Conservation (phyloP, 1,140 invertebrate species). For the Ceratosolen solmsi region DNA sequence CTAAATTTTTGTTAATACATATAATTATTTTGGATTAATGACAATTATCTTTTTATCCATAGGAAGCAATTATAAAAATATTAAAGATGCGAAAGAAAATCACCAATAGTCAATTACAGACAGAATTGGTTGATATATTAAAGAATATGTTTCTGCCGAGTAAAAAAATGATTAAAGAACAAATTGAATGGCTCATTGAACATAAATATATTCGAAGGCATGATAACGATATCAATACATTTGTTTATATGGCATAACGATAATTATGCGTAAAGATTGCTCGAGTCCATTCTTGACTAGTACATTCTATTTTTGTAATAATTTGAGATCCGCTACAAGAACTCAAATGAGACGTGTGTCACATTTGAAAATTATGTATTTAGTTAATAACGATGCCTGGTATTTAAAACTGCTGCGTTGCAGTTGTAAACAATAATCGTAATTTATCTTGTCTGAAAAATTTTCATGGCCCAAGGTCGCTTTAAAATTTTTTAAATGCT, state of each 20-base stretch:
- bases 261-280: conserved; percentile 52
- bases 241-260: conserved; percentile 96
- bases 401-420: neutral
- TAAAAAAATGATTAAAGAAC: conserved; percentile 99
- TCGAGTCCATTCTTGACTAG: conserved; percentile 44
- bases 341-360: conserved; percentile 21
- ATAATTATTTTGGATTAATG: conserved; percentile 27
- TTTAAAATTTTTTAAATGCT: conserved; percentile 35
- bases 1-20: neutral
- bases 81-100: conserved; percentile 98
- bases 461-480: conserved; percentile 30
- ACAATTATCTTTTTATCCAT: conserved; percentile 35
- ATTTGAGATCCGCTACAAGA: conserved; percentile 31
- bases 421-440: conserved; percentile 22
- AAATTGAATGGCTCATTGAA: conserved; percentile 99
- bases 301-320: conserved; percentile 54
- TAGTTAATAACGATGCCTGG: conserved; percentile 27
- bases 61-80: conserved; percentile 99
- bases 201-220: conserved; percentile 97
- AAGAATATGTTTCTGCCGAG: conserved; percentile 99
- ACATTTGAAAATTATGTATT: conserved; percentile 30
- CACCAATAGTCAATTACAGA: conserved; percentile 94
- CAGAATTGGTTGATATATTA: conserved; percentile 96
- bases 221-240: conserved; percentile 97
- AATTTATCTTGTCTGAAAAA: conserved; percentile 27